Percentiles rank a stretch among this genome's conserved stretches.
phyloP scores from a whole-genome alignment of 1,140 invertebrate species.

The Musca vetustissima region DNA sequence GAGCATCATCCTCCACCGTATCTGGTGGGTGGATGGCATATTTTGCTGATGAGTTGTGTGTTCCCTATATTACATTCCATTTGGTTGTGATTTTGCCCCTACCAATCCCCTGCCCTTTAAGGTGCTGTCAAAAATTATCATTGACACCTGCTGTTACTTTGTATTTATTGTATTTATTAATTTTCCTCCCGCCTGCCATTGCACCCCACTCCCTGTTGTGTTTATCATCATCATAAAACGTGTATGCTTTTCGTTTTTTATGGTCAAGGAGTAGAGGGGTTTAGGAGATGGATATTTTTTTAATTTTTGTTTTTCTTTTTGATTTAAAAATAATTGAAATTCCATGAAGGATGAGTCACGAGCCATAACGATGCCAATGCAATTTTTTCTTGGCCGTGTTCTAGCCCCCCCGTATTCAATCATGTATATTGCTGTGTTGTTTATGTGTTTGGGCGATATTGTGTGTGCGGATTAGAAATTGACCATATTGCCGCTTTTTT shows the following conservation, averaged over 20 bases:
- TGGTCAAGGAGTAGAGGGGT: too few species aligned
- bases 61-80: too few species aligned
- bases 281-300: not conserved
- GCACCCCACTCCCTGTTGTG: not conserved
- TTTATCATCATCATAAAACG: not conserved
- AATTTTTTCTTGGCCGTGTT: not conserved
- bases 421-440: too few species aligned
- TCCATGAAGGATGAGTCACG: constrained; percentile 16
- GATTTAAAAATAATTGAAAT: not conserved
- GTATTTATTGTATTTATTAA: too few species aligned
- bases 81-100: too few species aligned
- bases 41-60: too few species aligned
- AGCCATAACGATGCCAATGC: constrained; percentile 1
- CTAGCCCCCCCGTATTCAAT: too few species aligned
- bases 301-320: constrained; percentile 10
- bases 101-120: too few species aligned
- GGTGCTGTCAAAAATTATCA: not conserved
- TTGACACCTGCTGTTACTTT: constrained; percentile 7
- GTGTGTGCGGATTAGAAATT: too few species aligned
- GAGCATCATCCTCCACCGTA: not conserved
- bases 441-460: too few species aligned
- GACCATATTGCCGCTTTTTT: too few species aligned
- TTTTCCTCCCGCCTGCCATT: not conserved
- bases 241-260: not conserved
- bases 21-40: too few species aligned